Evolutionary conservation across 2,888 invertebrate genomes (phyloP).

Genomic region (Diarsia mendica): DNA sequence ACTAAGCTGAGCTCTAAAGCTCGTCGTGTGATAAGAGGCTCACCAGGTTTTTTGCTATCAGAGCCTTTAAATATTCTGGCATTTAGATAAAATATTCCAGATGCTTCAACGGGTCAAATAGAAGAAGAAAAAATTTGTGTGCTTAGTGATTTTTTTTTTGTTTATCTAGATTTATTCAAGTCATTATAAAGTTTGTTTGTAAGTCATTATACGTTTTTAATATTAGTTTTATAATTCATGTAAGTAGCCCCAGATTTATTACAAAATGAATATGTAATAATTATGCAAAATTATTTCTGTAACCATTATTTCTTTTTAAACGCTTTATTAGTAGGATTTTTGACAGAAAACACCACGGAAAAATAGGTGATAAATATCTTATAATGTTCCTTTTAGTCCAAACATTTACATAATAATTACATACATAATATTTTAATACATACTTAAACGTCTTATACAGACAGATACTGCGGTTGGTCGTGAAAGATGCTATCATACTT

Average conservation of each 20-base stretch:
- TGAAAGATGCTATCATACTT: conserved; percentile 69
- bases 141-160: conserved; percentile 12
- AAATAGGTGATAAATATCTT: conserved; percentile 56
- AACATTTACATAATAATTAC: conserved; percentile 66
- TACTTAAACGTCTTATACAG: conserved; percentile 58
- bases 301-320: conserved; percentile 46
- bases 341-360: conserved; percentile 48
- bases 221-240: conserved; percentile 30
- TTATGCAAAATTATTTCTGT: conserved; percentile 53
- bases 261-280: conserved; percentile 35
- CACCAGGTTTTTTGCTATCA: conserved; percentile 73
- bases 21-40: conserved; percentile 73
- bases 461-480: conserved; percentile 58
- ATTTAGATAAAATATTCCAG: conserved; percentile 60
- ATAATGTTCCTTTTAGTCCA: conserved; percentile 49
- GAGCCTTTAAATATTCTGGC: conserved; percentile 69
- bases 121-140: conserved; percentile 23
- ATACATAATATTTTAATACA: conserved; percentile 64
- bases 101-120: conserved; percentile 34
- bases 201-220: conserved; percentile 32
- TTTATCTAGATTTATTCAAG: conserved; percentile 29
- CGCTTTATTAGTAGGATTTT: conserved; percentile 43
- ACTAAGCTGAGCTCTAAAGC: conserved; percentile 73
- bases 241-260: conserved; percentile 48
- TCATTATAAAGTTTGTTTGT: conserved; percentile 17